phyloP scores from a whole-genome alignment of 2,888 invertebrate genomes.

The Chromoteleia sp. region DNA sequence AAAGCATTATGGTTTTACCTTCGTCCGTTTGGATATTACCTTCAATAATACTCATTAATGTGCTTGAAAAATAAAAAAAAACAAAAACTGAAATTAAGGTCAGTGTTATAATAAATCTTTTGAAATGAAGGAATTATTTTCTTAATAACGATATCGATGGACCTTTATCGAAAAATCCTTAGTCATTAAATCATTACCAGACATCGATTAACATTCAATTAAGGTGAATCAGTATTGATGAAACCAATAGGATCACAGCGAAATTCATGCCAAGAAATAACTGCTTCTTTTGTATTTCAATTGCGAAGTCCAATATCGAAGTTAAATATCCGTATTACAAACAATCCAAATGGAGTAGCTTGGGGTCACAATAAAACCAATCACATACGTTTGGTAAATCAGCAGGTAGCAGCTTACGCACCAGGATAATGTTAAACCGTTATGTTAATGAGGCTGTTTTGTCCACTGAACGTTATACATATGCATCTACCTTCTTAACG shows the following conservation, averaged over 20 bases:
- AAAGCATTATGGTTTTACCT: not conserved
- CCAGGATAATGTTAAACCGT: slow-evolving; percentile 77
- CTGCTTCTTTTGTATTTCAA: slow-evolving; percentile 45
- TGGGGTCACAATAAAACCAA: slow-evolving; percentile 66
- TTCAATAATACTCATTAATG: slow-evolving; percentile 20
- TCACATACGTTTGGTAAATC: slow-evolving; percentile 68
- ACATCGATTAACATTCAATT: slow-evolving; percentile 18
- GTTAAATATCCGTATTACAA: slow-evolving; percentile 49
- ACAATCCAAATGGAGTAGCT: slow-evolving; percentile 41
- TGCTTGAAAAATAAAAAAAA: slow-evolving; percentile 7
- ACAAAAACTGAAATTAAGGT: slow-evolving; percentile 20
- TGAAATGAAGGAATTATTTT: not conserved
- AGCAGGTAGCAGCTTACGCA: slow-evolving; percentile 70
- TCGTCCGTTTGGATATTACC: not conserved
- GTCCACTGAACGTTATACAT: slow-evolving; percentile 72
- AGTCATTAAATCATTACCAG: not conserved
- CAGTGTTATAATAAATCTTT: not conserved
- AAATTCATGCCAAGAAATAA: slow-evolving; percentile 25
- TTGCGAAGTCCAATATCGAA: slow-evolving; percentile 34
- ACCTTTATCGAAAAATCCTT: not conserved
- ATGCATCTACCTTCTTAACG: slow-evolving; percentile 80
- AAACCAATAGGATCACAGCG: not conserved
- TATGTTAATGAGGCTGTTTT: slow-evolving; percentile 83
- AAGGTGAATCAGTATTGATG: slow-evolving; percentile 6
- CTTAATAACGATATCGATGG: not conserved